Evolutionary conservation across 2,888 invertebrate species (phyloP), one percentile per base, ranked within the genome.

Genomic region (Caprella mutica): DNA sequence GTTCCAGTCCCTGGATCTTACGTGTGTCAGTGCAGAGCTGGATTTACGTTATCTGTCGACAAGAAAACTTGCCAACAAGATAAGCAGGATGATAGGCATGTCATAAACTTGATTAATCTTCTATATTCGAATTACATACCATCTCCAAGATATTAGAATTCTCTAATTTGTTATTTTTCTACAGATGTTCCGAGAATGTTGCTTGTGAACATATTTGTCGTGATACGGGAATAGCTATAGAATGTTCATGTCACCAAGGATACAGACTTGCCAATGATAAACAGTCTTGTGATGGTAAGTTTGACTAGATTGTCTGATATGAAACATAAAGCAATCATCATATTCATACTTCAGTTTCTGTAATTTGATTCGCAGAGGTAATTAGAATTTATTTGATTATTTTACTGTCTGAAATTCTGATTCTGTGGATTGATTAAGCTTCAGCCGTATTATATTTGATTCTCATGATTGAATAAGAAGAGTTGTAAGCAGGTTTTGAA

Each of bases 171-270:
- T 46, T 3, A 24, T 26, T 46, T 3, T 1, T 24, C 12, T 33
- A 3, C 27, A 65, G 65, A 35, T 65, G 65, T 33, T 52, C 53
- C 5, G 39, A 75, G 0, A 76, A 76, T 8, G 85, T 85, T 69
- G 82, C 81, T 0, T 87, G 87, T 68, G 80, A 84, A 56, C 86
- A 87, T 65, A 78, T 79, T 40, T 87, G 87, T 69, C 76, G 77
- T 3, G 84, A 85, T 68, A 83, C 81, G 14, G 84, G 83, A 0
- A 72, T 78, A 0, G 78, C 80, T 1, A 77, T 85, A 1, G 78
- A 79, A 66, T 88, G 88, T 70, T 79, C 80, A 0, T 88, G 88
- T 69, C 73, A 79, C 54, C 74, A 80, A 62, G 87, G 87, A 0
- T 88, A 80, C 69, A 75, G 78, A 66, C 75, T 88, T 40, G 79